Conservation (phyloP, 2,888 invertebrate species). For the Drymonia ruficornis region DNA sequence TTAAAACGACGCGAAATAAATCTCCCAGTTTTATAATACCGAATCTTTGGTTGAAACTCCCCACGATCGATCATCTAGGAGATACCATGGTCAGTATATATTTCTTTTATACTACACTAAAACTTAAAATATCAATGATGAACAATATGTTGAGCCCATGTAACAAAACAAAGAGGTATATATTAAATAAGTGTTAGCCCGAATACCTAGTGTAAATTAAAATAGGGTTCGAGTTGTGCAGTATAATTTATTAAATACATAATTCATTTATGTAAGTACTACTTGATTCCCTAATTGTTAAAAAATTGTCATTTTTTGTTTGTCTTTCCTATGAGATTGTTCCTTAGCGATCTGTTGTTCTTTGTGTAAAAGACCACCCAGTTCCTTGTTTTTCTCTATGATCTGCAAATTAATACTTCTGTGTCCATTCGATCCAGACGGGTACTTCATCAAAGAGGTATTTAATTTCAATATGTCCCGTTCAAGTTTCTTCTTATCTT, state of each 20-base stretch:
- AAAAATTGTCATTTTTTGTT: constrained; percentile 91
- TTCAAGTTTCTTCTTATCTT: constrained; percentile 88
- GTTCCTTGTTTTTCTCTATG: constrained; percentile 85
- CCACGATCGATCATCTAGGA: no score
- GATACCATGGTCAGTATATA: no score
- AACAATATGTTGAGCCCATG: no score
- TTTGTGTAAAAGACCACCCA: constrained; percentile 84
- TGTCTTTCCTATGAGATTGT: constrained; percentile 88
- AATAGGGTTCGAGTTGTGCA: not conserved
- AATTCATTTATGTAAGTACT: not conserved
- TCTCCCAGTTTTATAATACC: no score
- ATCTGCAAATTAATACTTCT: constrained; percentile 86
- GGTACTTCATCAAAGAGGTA: constrained; percentile 86
- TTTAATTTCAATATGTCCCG: constrained; percentile 87
- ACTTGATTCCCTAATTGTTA: constrained; percentile 53
- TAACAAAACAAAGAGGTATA: no score
- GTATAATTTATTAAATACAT: constrained; percentile 22
- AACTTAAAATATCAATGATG: no score
- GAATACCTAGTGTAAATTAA: not conserved
- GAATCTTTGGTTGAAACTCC: no score
- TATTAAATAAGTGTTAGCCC: no score
- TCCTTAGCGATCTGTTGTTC: constrained; percentile 88
- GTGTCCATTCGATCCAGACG: constrained; percentile 84
- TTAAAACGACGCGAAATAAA: no score
- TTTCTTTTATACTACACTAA: no score